A percentile compares a stretch with the other conserved stretches of the same genome.
phyloP scores from a whole-genome alignment of 2,888 invertebrate genomes.

The Andrena trimmerana region DNA sequence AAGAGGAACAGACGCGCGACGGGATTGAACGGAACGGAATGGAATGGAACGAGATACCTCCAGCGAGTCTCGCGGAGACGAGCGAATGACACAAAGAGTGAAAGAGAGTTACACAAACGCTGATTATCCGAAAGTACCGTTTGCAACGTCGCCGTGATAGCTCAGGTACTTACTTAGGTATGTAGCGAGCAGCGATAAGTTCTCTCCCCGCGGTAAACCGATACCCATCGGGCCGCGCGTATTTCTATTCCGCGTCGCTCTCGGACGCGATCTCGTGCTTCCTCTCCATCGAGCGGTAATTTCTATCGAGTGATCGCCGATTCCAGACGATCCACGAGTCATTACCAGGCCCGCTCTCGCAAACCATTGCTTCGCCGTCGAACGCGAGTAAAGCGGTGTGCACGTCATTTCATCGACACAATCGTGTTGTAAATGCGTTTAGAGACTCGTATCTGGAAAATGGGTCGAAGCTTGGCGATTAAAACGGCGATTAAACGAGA shows the following conservation, averaged over 20 bases:
- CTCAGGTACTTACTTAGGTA: slow-evolving; percentile 38
- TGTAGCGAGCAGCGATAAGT: slow-evolving; percentile 40
- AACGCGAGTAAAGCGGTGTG: neutral
- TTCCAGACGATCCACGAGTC: neutral
- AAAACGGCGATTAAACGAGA: slow-evolving; percentile 9
- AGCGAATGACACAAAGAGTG: slow-evolving; percentile 48
- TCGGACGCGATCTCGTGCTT: neutral
- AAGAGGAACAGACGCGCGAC: slow-evolving; percentile 32
- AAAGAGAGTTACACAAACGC: slow-evolving; percentile 53
- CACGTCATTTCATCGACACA: neutral
- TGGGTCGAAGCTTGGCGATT: neutral
- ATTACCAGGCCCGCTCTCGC: neutral
- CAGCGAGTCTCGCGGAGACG: slow-evolving; percentile 19
- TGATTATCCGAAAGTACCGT: slow-evolving; percentile 59
- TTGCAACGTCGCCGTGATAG: slow-evolving; percentile 51
- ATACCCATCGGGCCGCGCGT: slow-evolving; percentile 29
- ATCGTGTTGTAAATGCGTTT: neutral
- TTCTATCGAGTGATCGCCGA: neutral
- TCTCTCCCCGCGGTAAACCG: neutral
- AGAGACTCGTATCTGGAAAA: neutral
- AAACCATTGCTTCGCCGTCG: neutral
- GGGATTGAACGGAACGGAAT: slow-evolving; percentile 34
- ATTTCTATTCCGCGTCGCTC: slow-evolving; percentile 1
- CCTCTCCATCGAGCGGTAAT: neutral
- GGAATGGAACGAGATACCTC: slow-evolving; percentile 32